Base-by-base conservation (phyloP, 2,113 vertebrate species). In the Nestor notabilis region DNA sequence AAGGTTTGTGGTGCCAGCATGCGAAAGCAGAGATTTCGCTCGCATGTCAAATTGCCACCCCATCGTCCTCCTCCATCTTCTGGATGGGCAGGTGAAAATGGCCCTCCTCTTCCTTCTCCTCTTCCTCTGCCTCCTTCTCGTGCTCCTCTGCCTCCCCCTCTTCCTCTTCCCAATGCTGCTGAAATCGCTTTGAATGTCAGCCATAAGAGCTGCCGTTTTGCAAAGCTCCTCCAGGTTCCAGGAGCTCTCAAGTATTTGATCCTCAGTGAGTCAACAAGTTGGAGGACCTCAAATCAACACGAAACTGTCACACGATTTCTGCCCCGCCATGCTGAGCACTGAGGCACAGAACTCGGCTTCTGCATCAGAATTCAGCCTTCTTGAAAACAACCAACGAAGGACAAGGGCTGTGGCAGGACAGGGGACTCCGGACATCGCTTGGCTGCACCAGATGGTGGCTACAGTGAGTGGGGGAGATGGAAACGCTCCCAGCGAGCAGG, bases 1-100 rank as follows among this genome's bases (percentile, higher is more conserved):
- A 74, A 53, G 11, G 6, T 15, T 35, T 28, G 3, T 3, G 15
- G 25, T 17, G n/a, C 18, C 1, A 0, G 6, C 11, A 4, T 3
- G 31, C 31, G 15, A 24, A 56, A 55, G 31, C 35, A 27, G n/a
- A 33, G 35, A 25, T 19, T 47, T 43, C 23, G 28, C 4, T 8
- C 5, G 0, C 13, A 2, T 31, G 14, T 31, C 31, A 19, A 50
- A 56, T 4, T 11, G 17, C 28, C 7, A 7, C 13, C 4, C 25
- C 5, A 1, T 19, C 11, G 16, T 44, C 64, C 65, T 52, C 25
- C 23, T 60, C 44, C 28, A 7, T 1, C 33, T 43, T 61, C n/a
- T 4, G 39, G 37, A 23, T 15, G 29, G 33, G 31, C 35, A n/a
- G 29, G 25, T n/a, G 21, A 74, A 33, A 61, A 33, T 3, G 28